Evolutionary conservation across 30 jellyfish, hydroid and myxozoan genomes (phyloP), one percentile per base, ranked within the genome.

Genomic region (Turritopsis dohrnii): DNA sequence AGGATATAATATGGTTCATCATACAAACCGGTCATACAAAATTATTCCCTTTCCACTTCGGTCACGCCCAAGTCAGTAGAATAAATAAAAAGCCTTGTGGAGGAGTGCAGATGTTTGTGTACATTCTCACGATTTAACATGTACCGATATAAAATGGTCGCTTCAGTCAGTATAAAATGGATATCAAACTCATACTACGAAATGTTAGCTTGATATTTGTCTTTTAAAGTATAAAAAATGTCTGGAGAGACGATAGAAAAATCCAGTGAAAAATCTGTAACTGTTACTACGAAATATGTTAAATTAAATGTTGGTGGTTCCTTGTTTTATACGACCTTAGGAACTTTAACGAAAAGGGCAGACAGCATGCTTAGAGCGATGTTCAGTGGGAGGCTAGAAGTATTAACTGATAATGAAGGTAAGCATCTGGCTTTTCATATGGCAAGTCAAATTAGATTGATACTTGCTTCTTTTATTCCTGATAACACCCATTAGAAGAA

Each of bases 351-450:
- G 52, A 93, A 93, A 79, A 93, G 88, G 84, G 95, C 94, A 71
- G 96, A 87, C 71, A 88, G 96, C 21, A 93, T 93, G 98, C 81
- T 93, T 52, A 86, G 92, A 72, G 98, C 98, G 53, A 93, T 93
- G 98, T 93, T 93, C 87, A 88, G 98, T 93, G 98, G 98, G 28
- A 81, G 98, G 30, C 81, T 93, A 96, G 98, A 93, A 76, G 96
- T 93, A 21, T 84, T 93, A 81, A 93, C 98, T 18, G 98, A 93
- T 71, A 93, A 81, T 53, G 98, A 93, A 85, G 98, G 98, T 93
- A 81, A 41, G 13, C 60, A 3, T 5, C 60, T 41, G 5, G 60
- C 60, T 41, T 41, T 41, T 3, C 60, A 13, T 66, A n/a, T 66
- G n/a, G n/a, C n/a, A n/a, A n/a, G n/a, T n/a, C n/a, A n/a, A n/a